Percentiles rank a stretch among this genome's conserved stretches.
Conservation (phyloP, 2,797 vertebrate species). For the Odontamblyopus lacepedii region DNA sequence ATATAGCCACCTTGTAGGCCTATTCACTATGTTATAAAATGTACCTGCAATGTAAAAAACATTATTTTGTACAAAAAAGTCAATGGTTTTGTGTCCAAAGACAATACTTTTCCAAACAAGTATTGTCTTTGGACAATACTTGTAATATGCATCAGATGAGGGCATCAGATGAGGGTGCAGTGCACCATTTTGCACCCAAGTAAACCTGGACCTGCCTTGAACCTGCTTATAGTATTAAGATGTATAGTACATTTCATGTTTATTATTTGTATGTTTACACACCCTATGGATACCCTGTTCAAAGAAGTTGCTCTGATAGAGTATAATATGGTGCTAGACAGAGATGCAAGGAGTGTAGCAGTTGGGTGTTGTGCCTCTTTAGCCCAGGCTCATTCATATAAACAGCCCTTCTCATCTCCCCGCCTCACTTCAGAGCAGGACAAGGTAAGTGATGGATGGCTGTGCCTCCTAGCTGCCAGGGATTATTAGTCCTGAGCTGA, state of each 20-base stretch:
- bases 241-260: background rate
- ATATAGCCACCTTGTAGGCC: too few species aligned
- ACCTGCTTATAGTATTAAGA: background rate
- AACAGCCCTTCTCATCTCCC: constrained; percentile 53
- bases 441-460: constrained; percentile 67
- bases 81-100: background rate
- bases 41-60: too few species aligned
- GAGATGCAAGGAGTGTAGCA: constrained; percentile 16
- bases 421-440: constrained; percentile 51
- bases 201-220: background rate
- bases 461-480: constrained; percentile 43
- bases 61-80: too few species aligned
- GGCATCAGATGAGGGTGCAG: too few species aligned
- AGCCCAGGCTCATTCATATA: constrained; percentile 45
- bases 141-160: too few species aligned
- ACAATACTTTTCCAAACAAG: too few species aligned
- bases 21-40: background rate
- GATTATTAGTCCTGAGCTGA: constrained; percentile 55
- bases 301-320: constrained; percentile 8
- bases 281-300: background rate
- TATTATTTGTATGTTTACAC: background rate
- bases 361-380: constrained; percentile 34
- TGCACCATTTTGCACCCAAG: too few species aligned
- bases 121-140: too few species aligned
- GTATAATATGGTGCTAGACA: constrained; percentile 15